Percentiles rank a stretch among this genome's conserved stretches.
phyloP scores from a whole-genome alignment of 2,113 vertebrate species.

The Barbus barbus region DNA sequence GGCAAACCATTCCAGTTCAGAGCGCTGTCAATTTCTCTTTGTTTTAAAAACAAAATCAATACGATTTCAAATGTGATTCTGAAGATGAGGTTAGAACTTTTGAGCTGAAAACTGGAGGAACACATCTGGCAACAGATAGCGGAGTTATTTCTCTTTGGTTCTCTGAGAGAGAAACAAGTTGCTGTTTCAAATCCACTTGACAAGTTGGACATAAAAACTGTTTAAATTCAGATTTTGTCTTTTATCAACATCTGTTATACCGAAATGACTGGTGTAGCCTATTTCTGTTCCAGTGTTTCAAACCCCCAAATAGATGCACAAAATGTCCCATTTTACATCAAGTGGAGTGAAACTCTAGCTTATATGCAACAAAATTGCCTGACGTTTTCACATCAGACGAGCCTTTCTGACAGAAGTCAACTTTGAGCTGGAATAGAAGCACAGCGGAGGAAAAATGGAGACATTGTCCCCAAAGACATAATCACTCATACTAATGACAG shows the following conservation, averaged over 20 bases:
- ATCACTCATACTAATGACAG: slow-evolving; percentile 23
- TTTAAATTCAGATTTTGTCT: background rate
- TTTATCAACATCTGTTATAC: background rate
- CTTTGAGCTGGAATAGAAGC: slow-evolving; percentile 44
- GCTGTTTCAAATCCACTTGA: background rate
- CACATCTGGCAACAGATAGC: slow-evolving; percentile 6
- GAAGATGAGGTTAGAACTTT: too few relatives aligned
- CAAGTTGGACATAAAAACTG: background rate
- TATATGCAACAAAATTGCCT: background rate
- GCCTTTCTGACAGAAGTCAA: background rate
- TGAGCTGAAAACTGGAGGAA: background rate
- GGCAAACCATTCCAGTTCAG: slow-evolving; percentile 40
- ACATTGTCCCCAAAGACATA: background rate
- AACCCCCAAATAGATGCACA: background rate
- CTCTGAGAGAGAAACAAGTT: background rate
- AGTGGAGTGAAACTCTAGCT: slow-evolving; percentile 35
- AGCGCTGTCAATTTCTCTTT: background rate
- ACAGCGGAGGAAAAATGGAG: background rate
- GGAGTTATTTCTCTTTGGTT: background rate
- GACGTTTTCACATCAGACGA: background rate
- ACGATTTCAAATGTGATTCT: background rate
- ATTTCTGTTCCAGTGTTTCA: background rate
- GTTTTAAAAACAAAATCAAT: background rate
- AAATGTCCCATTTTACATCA: slow-evolving; percentile 18
- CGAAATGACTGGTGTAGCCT: background rate